Base-by-base conservation (phyloP, 2,888 invertebrate species). In the Xiphydria camelus region DNA sequence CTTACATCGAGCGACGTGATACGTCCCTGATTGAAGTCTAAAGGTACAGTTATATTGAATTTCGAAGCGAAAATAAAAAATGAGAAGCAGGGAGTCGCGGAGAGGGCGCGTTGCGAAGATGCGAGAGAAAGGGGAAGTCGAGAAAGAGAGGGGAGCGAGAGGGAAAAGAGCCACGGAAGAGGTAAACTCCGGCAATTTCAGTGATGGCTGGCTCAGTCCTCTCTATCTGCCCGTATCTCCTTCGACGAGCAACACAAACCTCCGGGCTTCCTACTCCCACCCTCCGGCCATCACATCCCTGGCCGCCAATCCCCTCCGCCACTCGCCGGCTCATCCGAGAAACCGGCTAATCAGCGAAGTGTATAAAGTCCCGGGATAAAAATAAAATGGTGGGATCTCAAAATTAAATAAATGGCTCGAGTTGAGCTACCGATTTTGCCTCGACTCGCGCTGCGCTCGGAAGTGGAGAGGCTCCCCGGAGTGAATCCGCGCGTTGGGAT, bases 381-480 rank as follows among this genome's bases (percentile, higher is more conserved):
- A 65, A 65, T 64, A 64, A 67, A 70, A 62, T 58, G 41, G 49
- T 34, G 23, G 54, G 49, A 52, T 53, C 36, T 55, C 46, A 58
- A 64, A 68, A 70, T 68, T 63, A 64, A 67, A 69, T 69, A 66
- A 69, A 70, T 66, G 60, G 57, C 55, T 57, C 51, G 52, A n/a
- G 23, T 23, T n/a, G 23, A 23, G 23, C 23, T 20, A 49, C 44
- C 53, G 55, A 55, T 60, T 59, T 54, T 45, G 49, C 34, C n/a
- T n/a, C n/a, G n/a, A n/a, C n/a, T n/a, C n/a, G n/a, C n/a, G n/a
- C n/a, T n/a, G n/a, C n/a, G n/a, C 76, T 78, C 77, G 76, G 76
- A 76, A 68, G 77, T 75, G 74, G 74, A 73, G 66, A 78, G 77
- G 72, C 78, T 78, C 77, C 78, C 78, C 78, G 76, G 77, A n/a